Evolutionary conservation across 2,888 invertebrate species (phyloP).

Genomic region (Polyommatus icarus): DNA sequence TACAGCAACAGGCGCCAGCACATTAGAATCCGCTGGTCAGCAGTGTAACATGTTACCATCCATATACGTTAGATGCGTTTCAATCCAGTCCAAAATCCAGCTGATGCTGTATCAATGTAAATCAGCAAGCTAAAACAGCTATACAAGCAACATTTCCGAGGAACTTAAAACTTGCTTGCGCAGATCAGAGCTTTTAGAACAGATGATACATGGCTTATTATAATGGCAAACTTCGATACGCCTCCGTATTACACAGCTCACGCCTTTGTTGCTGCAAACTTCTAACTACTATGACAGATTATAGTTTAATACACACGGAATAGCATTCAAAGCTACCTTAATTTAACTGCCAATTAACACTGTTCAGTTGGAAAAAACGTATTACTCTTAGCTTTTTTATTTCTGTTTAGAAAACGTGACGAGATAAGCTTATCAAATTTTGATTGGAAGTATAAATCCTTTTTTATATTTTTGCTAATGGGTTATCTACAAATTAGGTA

Average conservation of each 20-base stretch:
- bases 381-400: too few species aligned
- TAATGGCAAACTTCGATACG: constrained; percentile 7
- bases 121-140: neutral
- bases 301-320: neutral
- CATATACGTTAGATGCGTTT: neutral
- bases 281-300: neutral
- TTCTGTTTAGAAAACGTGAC: too few species aligned
- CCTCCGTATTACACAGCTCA: neutral
- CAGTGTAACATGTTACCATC: neutral
- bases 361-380: too few species aligned
- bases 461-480: too few species aligned
- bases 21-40: neutral
- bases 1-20: neutral
- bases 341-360: too few species aligned
- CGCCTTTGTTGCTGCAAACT: constrained; percentile 3
- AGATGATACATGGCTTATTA: constrained; percentile 9
- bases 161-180: constrained; percentile 1
- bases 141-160: neutral
- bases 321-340: too few species aligned
- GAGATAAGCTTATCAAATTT: too few species aligned
- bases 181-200: constrained; percentile 2
- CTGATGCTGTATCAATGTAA: neutral
- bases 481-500: too few species aligned
- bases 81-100: neutral
- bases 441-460: too few species aligned